Base-by-base conservation (phyloP, 2,888 invertebrate species). In the Apotomis betuletana region DNA sequence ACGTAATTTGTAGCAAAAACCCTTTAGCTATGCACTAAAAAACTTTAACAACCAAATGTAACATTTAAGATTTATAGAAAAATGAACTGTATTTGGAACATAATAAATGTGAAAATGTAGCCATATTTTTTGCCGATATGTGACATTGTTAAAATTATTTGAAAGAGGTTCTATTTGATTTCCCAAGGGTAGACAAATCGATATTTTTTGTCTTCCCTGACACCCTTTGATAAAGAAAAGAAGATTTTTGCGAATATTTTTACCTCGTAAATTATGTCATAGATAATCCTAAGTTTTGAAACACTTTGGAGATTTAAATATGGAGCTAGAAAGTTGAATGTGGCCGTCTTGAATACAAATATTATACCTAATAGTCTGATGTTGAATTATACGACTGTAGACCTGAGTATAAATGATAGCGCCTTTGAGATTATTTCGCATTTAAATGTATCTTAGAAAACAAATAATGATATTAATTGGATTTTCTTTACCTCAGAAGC, bases 181-280 rank as follows among this genome's bases (percentile, higher is more conserved):
- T 69, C 69, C 69, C 69, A 9, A 15, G 69, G 63, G 69, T 0
- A 41, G 57, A 41, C 41, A 52, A 63, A 69, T 63, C 69, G 62
- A 69, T 63, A 54, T 44, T 15, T 63, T 69, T 58, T 51, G 55
- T 62, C 49, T 62, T 41, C 36, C 38, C 49, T 15, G 38, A 58
- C 15, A 54, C 63, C 5, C 13, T 38, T n/a, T 6, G 64, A 64
- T 63, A 51, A 41, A 64, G 54, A n/a, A 55, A 54, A 27, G 44
- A 38, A 41, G 9, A 49, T 61, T 10, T 51, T 8, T 36, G n/a
- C 6, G 38, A 58, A 52, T 6, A 27, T 52, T 13, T 27, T 51
- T 6, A 3, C n/a, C 13, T n/a, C 51, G n/a, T 51, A n/a, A n/a
- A 62, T 13, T 63, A 12, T 61, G 60, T 46, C 27, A 61, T 27